phyloP scores from a whole-genome alignment of 2,113 vertebrate species.

The Podarcis cretensis region DNA sequence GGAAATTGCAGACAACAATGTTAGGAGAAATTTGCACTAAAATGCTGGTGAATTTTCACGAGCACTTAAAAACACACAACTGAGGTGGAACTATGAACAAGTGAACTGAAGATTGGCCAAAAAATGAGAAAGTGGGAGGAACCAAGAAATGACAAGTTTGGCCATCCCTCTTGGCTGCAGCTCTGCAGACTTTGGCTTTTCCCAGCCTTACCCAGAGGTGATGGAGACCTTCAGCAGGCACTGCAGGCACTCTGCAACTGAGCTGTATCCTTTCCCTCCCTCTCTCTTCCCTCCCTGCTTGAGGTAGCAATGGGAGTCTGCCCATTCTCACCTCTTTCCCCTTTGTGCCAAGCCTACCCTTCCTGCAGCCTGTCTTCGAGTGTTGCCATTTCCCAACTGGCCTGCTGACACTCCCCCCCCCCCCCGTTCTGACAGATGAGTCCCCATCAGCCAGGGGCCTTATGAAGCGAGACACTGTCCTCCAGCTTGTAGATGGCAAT shows the following conservation, averaged over 20 bases:
- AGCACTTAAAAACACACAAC: no score
- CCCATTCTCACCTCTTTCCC: fast-evolving
- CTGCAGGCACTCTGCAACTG: no score
- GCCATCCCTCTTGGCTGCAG: background rate
- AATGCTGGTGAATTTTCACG: no score
- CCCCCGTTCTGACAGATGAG: background rate
- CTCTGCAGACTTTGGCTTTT: background rate
- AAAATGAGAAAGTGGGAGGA: no score
- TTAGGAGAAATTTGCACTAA: no score
- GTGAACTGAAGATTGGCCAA: no score
- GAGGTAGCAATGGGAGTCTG: background rate
- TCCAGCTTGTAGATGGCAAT: slow-evolving; percentile 45
- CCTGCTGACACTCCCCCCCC: background rate
- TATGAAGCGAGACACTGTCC: background rate
- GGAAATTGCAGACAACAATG: no score
- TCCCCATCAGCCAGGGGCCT: background rate
- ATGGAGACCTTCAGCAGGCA: no score
- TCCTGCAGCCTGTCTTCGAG: background rate
- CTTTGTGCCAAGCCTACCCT: fast-evolving
- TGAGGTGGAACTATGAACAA: no score
- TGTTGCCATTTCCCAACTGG: background rate
- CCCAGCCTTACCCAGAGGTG: background rate
- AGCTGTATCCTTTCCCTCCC: background rate
- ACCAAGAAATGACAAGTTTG: no score
- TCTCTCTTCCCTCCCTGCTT: background rate